These are phyloP conservation scores for Brachionus sp. DNA, from an alignment of 1,140 invertebrate genomes.

Conservation along the genomic window DNA sequence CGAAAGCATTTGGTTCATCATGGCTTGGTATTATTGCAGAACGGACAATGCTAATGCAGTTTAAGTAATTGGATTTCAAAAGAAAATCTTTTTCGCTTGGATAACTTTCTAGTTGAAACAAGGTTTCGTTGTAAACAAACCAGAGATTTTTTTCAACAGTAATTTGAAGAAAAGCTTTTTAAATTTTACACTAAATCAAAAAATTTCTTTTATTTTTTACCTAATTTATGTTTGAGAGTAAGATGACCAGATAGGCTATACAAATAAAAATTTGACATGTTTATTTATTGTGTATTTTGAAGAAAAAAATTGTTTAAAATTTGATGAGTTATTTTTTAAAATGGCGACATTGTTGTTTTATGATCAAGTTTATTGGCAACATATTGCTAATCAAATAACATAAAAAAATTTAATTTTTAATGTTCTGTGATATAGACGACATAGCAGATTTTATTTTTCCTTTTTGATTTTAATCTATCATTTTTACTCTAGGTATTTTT, in stretches of 20 bases:
- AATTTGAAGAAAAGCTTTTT: constrained; percentile 12
- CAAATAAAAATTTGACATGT: background rate
- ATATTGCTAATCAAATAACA: background rate
- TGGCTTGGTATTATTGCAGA: constrained; percentile 28
- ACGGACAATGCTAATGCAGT: background rate
- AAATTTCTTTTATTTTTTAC: background rate
- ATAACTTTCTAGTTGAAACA: background rate
- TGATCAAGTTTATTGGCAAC: background rate
- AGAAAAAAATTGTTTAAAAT: background rate
- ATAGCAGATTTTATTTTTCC: background rate
- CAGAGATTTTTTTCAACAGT: background rate
- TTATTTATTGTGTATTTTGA: background rate
- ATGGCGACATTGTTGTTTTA: background rate
- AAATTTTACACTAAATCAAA: background rate
- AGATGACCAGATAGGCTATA: constrained; percentile 34
- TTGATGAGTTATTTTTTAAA: background rate
- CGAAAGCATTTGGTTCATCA: background rate
- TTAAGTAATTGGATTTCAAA: background rate
- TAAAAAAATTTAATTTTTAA: background rate
- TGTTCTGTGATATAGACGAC: background rate
- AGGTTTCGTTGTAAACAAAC: constrained; percentile 24
- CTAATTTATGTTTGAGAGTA: background rate
- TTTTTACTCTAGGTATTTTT: background rate
- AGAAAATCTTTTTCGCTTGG: constrained; percentile 21
- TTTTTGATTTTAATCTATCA: background rate